A percentile compares a stretch with the other conserved stretches of the same genome.
Conservation (phyloP, 2,797 vertebrate species). For the Brotogeris chrysoptera region DNA sequence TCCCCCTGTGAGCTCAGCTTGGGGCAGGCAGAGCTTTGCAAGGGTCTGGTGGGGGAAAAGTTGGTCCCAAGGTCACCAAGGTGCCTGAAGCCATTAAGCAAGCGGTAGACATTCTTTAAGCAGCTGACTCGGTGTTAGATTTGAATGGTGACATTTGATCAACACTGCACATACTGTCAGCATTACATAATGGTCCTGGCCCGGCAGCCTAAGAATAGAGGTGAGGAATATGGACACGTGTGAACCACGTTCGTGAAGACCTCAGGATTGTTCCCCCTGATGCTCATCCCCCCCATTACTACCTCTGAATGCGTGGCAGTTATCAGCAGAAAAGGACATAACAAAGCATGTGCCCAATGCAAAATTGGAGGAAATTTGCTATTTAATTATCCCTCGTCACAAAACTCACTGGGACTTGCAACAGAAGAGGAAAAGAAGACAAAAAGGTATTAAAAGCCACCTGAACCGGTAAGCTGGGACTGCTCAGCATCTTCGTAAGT, state of each 20-base stretch:
- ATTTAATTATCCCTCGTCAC: neutral
- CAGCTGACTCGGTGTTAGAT: fast-evolving
- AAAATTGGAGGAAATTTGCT: neutral
- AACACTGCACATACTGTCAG: neutral
- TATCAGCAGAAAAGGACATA: neutral
- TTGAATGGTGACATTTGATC: neutral
- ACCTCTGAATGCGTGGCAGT: neutral
- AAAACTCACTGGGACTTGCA: neutral
- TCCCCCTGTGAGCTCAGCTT: neutral
- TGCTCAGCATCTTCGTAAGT: neutral
- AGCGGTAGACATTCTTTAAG: neutral
- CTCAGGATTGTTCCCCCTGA: neutral
- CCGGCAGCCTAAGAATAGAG: conserved; percentile 7
- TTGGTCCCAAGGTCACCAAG: neutral
- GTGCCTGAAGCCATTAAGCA: neutral
- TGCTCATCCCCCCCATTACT: neutral
- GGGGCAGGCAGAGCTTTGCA: neutral
- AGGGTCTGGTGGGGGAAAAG: neutral
- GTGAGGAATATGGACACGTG: neutral
- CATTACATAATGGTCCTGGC: conserved; percentile 7
- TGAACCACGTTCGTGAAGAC: neutral
- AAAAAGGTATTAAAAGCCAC: neutral
- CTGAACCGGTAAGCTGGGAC: neutral
- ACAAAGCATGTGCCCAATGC: neutral
- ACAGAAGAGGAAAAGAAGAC: neutral